phyloP scores from a whole-genome alignment of 2,113 vertebrate genomes.

The Dolichallabes microphthalmus region DNA sequence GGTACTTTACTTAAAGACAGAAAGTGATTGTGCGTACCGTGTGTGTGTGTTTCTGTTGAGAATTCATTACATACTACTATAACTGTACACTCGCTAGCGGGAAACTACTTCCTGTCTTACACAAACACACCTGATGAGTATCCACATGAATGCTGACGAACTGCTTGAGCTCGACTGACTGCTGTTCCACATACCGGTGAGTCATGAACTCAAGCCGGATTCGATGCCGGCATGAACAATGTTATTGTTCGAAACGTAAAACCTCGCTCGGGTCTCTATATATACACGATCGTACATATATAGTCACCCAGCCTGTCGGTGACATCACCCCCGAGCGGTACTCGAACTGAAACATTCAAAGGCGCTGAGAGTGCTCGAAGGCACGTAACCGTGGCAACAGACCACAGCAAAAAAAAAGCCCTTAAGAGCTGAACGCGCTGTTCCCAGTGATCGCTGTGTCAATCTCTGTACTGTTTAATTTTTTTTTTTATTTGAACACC shows the following conservation, averaged over 20 bases:
- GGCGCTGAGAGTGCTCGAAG: slow-evolving; percentile 50
- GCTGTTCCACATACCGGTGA: background rate
- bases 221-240: background rate
- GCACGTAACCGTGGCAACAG: slow-evolving; percentile 64
- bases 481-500: background rate
- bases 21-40: background rate
- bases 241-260: slow-evolving; percentile 28
- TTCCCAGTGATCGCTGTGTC: background rate
- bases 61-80: background rate
- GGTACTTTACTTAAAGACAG: background rate
- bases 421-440: slow-evolving; percentile 51
- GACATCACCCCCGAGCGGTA: slow-evolving; percentile 48
- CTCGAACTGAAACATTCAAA: slow-evolving; percentile 63
- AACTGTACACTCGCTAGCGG: background rate
- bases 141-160: slow-evolving; percentile 9
- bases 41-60: background rate
- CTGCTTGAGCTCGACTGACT: background rate
- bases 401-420: slow-evolving; percentile 42
- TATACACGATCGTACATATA: too few relatives aligned
- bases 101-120: background rate
- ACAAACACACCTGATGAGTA: background rate
- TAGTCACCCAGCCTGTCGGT: slow-evolving; percentile 34
- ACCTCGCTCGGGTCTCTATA: background rate
- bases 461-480: background rate
- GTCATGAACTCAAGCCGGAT: background rate